These are phyloP conservation scores for Anseranas semipalmata DNA, from an alignment of 2,113 vertebrate species.

Conservation along the genomic window DNA sequence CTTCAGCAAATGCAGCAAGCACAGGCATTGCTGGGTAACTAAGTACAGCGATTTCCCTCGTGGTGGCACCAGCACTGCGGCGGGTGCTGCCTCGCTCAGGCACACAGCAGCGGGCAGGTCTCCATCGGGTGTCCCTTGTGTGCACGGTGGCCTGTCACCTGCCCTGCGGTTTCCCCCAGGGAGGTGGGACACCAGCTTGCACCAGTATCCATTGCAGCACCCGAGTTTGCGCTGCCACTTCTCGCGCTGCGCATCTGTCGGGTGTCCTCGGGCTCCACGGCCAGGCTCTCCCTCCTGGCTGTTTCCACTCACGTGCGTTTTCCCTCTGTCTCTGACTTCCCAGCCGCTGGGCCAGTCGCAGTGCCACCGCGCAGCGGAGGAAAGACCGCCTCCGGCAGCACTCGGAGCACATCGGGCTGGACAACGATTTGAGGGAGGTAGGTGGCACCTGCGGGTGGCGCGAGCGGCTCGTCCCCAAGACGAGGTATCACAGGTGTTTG, in stretches of 20 bases:
- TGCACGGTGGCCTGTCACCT: neutral
- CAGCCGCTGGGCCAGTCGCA: constrained; percentile 91
- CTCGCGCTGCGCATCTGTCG: accelerated
- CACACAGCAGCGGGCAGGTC: accelerated
- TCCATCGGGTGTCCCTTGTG: neutral
- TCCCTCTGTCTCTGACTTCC: neutral
- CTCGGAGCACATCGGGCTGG: constrained; percentile 83
- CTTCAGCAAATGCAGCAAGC: neutral
- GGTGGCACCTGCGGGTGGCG: neutral
- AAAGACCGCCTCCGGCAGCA: constrained; percentile 84
- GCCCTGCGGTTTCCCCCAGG: neutral
- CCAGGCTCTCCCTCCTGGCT: neutral
- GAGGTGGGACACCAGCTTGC: neutral
- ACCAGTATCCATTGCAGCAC: accelerated
- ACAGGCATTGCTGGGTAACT: neutral
- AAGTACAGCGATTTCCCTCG: accelerated
- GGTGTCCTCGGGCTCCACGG: neutral
- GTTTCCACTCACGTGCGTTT: neutral
- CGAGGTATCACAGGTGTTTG: neutral
- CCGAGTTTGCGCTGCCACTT: neutral
- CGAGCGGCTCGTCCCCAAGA: neutral
- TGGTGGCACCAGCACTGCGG: neutral
- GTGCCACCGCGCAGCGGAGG: constrained; percentile 82
- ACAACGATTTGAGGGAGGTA: constrained; percentile 91
- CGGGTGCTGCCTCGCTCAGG: neutral